Evolutionary conservation across 1,140 invertebrate genomes (phyloP), one percentile per base, ranked within the genome.

Genomic region (Conopomorpha cramerella): DNA sequence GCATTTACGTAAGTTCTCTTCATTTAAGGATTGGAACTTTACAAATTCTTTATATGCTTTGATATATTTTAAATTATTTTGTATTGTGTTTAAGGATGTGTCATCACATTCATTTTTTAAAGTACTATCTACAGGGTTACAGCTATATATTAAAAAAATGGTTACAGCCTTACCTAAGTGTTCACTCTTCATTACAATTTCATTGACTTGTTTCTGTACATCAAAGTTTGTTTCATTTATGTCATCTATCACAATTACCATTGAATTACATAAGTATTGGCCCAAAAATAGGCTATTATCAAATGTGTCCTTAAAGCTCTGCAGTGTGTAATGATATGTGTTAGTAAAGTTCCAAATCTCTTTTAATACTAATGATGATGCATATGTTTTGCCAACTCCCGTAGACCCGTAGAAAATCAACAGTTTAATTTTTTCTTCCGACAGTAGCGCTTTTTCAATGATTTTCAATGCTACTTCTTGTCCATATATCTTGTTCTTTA

Each of bases 361-460:
- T 26, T 64, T 46, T 30, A 71, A 38, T 26, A 72, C 36, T 25
- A 70, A 19, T 33, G 66, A 63, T 4, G 53, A 36, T 23, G 57
- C 41, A 35, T 51, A 65, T 35, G 70, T 72, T 39, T 77, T 77
- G 1, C 73, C 73, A 16, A 70, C 64, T 34, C 73, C 73, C 30
- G 70, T 74, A 8, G 66, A 55, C 34, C 73, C 73, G 55, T 59
- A 65, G 12, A 74, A 49, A 33, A 71, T 34, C 30, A 74, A 35
- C 2, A 74, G 48, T 55, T 74, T 74, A 28, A 36, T 51, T 11
- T 16, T 42, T 6, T 30, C 43, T 28, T 56, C 33, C 30, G 23
- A 30, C 31, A 57, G 37, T 14, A 77, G 38, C 30, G 56, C 38
- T 10, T 55, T 32, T 19, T 63, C 38, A 8, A 74, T 46, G 27